Evolutionary conservation across 2,888 invertebrate genomes (phyloP), one percentile per base, ranked within the genome.

Genomic region (Dicycla oo): DNA sequence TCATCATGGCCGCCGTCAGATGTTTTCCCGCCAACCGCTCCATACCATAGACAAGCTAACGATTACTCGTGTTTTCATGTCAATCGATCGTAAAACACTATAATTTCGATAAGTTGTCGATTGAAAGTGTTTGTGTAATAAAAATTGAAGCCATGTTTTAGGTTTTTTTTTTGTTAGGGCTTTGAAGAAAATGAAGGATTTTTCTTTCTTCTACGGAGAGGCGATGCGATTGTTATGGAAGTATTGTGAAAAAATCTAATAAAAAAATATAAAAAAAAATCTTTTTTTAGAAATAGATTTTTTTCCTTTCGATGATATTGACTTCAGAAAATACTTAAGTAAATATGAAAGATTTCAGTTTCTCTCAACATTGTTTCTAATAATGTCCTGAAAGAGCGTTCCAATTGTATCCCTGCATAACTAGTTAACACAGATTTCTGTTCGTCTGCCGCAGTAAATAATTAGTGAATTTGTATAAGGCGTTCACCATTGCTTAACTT

Each of bases 31-130:
- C 79, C 68, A 70, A 64, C 38, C 47, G 56, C 60, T 47, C 66
- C 56, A 26, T 63, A 79, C 69, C 80, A 81, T 67, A 72, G 82
- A 76, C 69, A 68, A 78, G 66, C 45, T 75, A 79, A 80, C 58
- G 72, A 80, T 82, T 80, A 75, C 75, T 65, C 75, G 70, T 69
- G 72, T 77, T 84, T 84, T 80, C 68, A 80, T 80, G 72, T 82
- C 77, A 75, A 64, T 69, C 69, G 75, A 70, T 78, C 75, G 85
- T 82, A 78, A 84, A 82, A 75, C 71, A 75, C 56, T 61, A 70
- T 65, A 68, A 75, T 82, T 84, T 84, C 75, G 73, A 82, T 84
- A 82, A 82, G 80, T 73, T 58, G 58, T 61, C 34, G 34, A 69
- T 77, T 68, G 51, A 62, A 74, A 80, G 70, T 81, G 78, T 84